phyloP scores from a whole-genome alignment of 2,888 invertebrate genomes.

The Tetrapedia diversipes region DNA sequence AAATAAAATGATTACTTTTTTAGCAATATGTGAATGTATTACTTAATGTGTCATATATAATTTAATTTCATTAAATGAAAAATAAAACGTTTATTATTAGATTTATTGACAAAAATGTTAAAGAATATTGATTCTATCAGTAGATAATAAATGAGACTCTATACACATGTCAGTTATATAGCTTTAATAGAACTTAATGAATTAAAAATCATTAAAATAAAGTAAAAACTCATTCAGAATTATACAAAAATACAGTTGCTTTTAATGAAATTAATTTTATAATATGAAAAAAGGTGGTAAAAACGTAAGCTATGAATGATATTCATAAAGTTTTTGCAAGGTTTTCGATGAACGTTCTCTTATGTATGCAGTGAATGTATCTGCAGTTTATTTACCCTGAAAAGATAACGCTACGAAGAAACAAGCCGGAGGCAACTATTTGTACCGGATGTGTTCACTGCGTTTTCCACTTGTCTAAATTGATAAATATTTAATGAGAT shows the following conservation, averaged over 20 bases:
- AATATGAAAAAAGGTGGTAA: not conserved
- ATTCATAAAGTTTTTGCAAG: slow-evolving; percentile 17
- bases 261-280: not conserved
- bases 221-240: not conserved
- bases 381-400: slow-evolving; percentile 65
- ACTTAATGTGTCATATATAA: not conserved
- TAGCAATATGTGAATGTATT: not conserved
- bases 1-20: not conserved
- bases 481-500: slow-evolving; percentile 64
- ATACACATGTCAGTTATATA: not conserved
- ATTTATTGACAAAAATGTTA: slow-evolving; percentile 2
- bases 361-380: slow-evolving; percentile 46
- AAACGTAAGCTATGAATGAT: not conserved
- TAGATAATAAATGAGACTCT: not conserved
- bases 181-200: not conserved
- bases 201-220: not conserved
- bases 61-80: not conserved
- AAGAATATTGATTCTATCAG: not conserved
- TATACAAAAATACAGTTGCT: not conserved
- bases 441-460: slow-evolving; percentile 69
- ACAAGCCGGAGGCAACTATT: slow-evolving; percentile 48
- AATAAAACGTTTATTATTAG: not conserved
- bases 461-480: slow-evolving; percentile 69
- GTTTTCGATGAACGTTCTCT: slow-evolving; percentile 17
- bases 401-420: slow-evolving; percentile 54